Evolutionary conservation across 1,140 invertebrate species (phyloP), one percentile per base, ranked within the genome.

Genomic region (Sitobion miscanthi): DNA sequence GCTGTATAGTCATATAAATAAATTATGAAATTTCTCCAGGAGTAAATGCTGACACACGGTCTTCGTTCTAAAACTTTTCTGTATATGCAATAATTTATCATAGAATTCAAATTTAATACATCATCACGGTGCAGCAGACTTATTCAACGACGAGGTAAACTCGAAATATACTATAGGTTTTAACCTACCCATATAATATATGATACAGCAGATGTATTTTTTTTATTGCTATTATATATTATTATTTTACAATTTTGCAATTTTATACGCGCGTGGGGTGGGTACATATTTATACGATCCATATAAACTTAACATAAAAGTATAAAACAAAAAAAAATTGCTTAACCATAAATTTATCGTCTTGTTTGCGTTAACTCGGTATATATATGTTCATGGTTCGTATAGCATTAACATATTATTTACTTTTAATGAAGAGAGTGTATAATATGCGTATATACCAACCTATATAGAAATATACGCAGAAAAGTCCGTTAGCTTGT

Each of bases 341-440:
- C 62, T n/a, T 17, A 77, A 77, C 30, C 62, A 77, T 77, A 77
- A n/a, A 77, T 77, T 77, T 77, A 77, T 77, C n/a, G 14, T 77
- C 62, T 77, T 77, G 62, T 77, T 77, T 77, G 30, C 11, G 11
- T 69, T 69, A 14, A 69, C 62, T 69, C 30, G 11, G 30, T 69
- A 8, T 54, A 52, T 54, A 52, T n/a, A 77, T 77, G n/a, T 17
- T 77, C 62, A 35, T 77, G 11, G 62, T 77, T 77, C 30, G 62
- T 77, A 77, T 77, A 77, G 62, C n/a, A 77, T 77, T 77, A n/a
- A 77, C 62, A 77, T n/a, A 77, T 77, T 77, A 77, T 77, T 77
- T n/a, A 77, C 62, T 77, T 77, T 77, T 77, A 77, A 77, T n/a
- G 62, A 77, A 77, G 62, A 17, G 30, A 77, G 62, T 30, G 30